Percentiles rank a stretch among this genome's conserved stretches.
Conservation (phyloP, 2,113 vertebrate species). For the Piprites chloris region DNA sequence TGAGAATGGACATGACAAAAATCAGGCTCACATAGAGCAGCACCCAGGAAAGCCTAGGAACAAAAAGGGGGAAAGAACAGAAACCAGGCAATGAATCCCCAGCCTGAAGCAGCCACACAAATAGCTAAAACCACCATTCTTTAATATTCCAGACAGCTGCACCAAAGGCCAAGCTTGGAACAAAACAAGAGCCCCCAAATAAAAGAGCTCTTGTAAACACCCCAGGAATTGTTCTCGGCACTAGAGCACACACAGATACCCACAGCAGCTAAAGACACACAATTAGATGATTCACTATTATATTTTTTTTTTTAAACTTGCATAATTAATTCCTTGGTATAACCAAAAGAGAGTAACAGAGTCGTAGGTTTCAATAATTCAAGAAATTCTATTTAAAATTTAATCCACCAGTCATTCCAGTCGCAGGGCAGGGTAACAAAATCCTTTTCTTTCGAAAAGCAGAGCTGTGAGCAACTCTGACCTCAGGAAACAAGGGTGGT, state of each 20-base stretch:
- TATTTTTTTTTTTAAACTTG: not conserved
- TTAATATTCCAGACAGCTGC: not conserved
- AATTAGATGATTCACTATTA: not conserved
- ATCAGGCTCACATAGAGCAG: constrained; percentile 91
- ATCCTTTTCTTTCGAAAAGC: not conserved
- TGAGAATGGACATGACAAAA: constrained; percentile 91
- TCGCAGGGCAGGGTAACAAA: not conserved
- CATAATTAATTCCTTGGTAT: not conserved
- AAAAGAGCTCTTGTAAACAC: not conserved
- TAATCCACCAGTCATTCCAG: not conserved
- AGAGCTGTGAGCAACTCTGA: not conserved
- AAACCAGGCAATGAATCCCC: not conserved
- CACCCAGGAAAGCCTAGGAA: constrained; percentile 93
- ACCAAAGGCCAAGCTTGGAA: not conserved
- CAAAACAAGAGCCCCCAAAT: not conserved
- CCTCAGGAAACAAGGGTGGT: not conserved
- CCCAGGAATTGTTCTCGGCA: not conserved
- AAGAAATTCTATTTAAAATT: constrained; percentile 51
- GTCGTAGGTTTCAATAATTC: constrained; percentile 45
- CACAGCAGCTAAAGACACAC: not conserved
- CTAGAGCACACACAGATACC: not conserved
- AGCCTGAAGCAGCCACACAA: not conserved
- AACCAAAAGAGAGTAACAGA: not conserved
- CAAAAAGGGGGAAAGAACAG: not conserved
- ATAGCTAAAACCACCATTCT: not conserved